Conservation (phyloP, 1,140 invertebrate species). For the Bradynema listronoti region DNA sequence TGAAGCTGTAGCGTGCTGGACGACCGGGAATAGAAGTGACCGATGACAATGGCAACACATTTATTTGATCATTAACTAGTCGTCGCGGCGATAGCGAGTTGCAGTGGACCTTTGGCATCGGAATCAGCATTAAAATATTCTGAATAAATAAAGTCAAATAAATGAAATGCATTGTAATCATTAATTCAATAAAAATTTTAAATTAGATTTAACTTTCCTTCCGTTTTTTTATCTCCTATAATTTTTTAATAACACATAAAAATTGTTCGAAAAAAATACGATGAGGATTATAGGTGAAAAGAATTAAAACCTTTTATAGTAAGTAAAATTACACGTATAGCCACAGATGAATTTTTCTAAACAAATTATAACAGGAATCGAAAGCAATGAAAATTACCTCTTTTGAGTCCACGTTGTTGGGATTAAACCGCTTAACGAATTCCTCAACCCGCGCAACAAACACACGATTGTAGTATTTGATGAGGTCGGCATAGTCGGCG, state of each 20-base stretch:
- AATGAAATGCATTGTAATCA: constrained; percentile 3
- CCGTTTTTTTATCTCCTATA: too few species aligned
- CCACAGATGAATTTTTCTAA: too few species aligned
- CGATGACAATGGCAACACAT: constrained; percentile 33
- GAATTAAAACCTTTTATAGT: too few species aligned
- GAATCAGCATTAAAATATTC: constrained; percentile 28
- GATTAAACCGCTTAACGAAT: constrained; percentile 46
- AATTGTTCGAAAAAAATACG: too few species aligned
- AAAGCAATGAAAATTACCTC: too few species aligned
- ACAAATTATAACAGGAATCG: too few species aligned
- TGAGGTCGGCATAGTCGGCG: constrained; percentile 42
- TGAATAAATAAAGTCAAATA: constrained; percentile 18
- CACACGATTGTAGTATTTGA: constrained; percentile 48
- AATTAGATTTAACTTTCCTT: constrained; percentile 7
- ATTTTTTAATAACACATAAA: too few species aligned
- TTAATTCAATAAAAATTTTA: too few species aligned
- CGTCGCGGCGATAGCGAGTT: constrained; percentile 44
- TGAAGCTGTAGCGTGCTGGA: constrained; percentile 30
- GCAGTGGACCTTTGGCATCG: constrained; percentile 33
- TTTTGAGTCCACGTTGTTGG: constrained; percentile 33
- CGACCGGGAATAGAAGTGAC: constrained; percentile 15
- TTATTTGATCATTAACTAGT: constrained; percentile 31
- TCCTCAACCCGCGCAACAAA: constrained; percentile 45
- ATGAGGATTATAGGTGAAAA: too few species aligned
- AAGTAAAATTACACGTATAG: too few species aligned